phyloP scores from a whole-genome alignment of 1,140 invertebrate species.

The Lethrus apterus region DNA sequence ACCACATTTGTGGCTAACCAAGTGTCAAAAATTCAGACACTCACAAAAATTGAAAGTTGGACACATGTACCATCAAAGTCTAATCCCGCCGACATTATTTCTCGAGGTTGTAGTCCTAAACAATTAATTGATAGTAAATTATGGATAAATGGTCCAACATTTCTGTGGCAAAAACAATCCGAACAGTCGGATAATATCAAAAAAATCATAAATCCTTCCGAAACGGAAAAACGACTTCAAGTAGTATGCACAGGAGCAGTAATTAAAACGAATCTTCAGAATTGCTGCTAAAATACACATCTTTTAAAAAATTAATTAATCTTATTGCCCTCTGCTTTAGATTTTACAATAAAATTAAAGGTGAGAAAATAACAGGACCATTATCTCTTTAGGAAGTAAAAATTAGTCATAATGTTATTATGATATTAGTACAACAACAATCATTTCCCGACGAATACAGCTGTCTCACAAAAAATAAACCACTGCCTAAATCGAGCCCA shows the following conservation, averaged over 20 bases:
- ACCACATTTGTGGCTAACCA: constrained; percentile 37
- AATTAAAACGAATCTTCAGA: neutral
- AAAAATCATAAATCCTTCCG: constrained; percentile 1
- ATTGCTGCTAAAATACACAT: neutral
- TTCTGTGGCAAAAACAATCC: too few relatives aligned
- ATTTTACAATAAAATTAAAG: neutral
- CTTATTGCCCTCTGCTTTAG: constrained; percentile 3
- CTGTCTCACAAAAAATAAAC: neutral
- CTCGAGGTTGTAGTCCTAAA: neutral
- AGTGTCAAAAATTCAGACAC: constrained; percentile 29
- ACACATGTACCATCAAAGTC: constrained; percentile 32
- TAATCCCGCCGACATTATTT: constrained; percentile 40
- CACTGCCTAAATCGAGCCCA: neutral
- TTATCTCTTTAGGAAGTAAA: too few relatives aligned
- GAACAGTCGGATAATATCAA: neutral
- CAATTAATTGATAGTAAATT: neutral
- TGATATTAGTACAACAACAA: neutral
- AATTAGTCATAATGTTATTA: too few relatives aligned
- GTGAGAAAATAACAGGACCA: too few relatives aligned
- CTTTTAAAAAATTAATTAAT: constrained; percentile 3
- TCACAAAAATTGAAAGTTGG: constrained; percentile 32
- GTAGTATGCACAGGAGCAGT: neutral
- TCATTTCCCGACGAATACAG: neutral
- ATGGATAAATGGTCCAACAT: too few relatives aligned
- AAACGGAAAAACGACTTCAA: too few relatives aligned